A percentile compares a stretch with the other conserved stretches of the same genome.
phyloP scores from a whole-genome alignment of 2,797 vertebrate genomes.

The Trachops cirrhosus region DNA sequence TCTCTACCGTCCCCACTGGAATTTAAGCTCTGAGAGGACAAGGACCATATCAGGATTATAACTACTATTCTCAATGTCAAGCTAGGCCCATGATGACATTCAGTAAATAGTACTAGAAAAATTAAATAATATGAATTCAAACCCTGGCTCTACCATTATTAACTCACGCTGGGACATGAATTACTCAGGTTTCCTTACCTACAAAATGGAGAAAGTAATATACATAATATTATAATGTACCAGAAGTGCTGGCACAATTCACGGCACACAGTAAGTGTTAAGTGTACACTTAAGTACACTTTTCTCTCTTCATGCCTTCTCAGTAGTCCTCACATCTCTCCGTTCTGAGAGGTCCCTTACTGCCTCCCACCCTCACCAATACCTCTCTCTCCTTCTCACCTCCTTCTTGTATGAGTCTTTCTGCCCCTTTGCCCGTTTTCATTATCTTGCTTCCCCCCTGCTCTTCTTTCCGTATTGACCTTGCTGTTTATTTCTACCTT shows the following conservation, averaged over 20 bases:
- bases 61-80: neutral
- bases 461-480: neutral
- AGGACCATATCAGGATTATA: neutral
- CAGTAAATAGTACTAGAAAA: neutral
- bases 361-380: neutral
- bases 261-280: accelerated
- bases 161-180: neutral
- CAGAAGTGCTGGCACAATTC: neutral
- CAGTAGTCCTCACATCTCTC: neutral
- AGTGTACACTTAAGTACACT: too few species aligned
- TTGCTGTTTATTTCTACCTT: neutral
- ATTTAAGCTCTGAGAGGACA: neutral
- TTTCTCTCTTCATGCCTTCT: neutral
- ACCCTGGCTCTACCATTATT: neutral
- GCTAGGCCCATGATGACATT: neutral
- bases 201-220: neutral
- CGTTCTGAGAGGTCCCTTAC: neutral
- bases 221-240: neutral
- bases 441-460: too few species aligned
- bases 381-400: neutral
- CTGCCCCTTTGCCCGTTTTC: neutral
- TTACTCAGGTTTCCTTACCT: neutral
- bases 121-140: neutral
- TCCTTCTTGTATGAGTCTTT: neutral
- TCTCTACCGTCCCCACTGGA: neutral